A percentile compares a stretch with the other conserved stretches of the same genome.
These are phyloP conservation scores for Anodontia alba DNA, from an alignment of 2,888 invertebrate species.

Conservation along the genomic window DNA sequence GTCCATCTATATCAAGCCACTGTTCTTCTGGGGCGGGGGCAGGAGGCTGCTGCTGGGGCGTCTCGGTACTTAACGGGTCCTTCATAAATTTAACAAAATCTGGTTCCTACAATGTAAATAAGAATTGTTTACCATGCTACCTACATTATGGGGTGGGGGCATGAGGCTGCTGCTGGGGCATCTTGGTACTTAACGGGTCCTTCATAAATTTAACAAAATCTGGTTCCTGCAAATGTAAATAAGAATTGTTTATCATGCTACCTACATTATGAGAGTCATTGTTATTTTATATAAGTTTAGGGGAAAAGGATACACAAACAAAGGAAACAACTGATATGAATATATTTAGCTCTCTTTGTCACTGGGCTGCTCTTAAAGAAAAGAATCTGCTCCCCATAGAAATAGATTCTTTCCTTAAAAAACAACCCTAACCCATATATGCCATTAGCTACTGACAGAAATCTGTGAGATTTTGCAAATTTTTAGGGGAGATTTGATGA, in stretches of 20 bases:
- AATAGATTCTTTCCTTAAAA: no score
- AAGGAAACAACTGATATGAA: no score
- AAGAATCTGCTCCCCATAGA: no score
- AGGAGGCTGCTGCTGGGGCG: slow-evolving; percentile 77
- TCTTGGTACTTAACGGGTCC: slow-evolving; percentile 82
- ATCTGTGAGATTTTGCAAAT: no score
- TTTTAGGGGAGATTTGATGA: no score
- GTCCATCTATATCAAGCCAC: slow-evolving; percentile 85
- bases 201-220: slow-evolving; percentile 89
- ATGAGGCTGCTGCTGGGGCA: slow-evolving; percentile 77
- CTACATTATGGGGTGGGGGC: slow-evolving; percentile 83
- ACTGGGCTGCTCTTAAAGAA: no score
- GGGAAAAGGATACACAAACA: neutral
- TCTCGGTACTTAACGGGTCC: slow-evolving; percentile 82
- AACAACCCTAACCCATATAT: no score
- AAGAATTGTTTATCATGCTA: slow-evolving; percentile 86
- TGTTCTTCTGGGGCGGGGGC: slow-evolving; percentile 83
- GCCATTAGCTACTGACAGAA: no score
- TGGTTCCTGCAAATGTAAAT: slow-evolving; percentile 88
- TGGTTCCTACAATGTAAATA: slow-evolving; percentile 88
- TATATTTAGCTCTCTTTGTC: no score
- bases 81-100: slow-evolving; percentile 89
- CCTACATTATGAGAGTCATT: slow-evolving; percentile 84
- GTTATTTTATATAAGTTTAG: no score
- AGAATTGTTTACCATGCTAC: slow-evolving; percentile 85